These are phyloP conservation scores for Melanostoma mellinum DNA, from an alignment of 2,888 invertebrate genomes.

Conservation along the genomic window DNA sequence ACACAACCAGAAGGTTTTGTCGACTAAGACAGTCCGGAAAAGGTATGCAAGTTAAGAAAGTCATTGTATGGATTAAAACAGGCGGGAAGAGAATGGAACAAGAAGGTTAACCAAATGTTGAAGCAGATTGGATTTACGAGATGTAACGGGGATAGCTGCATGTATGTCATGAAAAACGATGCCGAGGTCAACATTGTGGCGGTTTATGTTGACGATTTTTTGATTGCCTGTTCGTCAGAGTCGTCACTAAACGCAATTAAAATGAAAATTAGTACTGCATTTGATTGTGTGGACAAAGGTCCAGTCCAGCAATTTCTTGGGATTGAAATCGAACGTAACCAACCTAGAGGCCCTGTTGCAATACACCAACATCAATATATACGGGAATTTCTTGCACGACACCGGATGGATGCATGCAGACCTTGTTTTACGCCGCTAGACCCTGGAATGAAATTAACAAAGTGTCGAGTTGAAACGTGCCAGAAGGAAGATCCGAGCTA, in stretches of 20 bases:
- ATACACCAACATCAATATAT: constrained; percentile 19
- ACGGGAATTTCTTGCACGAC: no score
- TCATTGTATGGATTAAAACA: constrained; percentile 19
- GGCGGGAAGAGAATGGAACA: constrained; percentile 29
- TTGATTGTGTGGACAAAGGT: no score
- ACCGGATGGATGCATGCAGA: no score
- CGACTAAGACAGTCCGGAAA: neutral
- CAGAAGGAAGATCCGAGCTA: no score
- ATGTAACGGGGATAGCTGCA: constrained; percentile 29
- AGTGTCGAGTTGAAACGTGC: no score
- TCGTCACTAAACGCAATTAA: no score
- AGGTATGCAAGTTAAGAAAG: neutral
- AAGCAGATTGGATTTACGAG: constrained; percentile 27
- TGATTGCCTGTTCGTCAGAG: no score
- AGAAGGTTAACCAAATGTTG: neutral
- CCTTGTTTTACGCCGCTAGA: no score
- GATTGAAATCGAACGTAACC: constrained; percentile 23
- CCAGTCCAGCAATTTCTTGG: constrained; percentile 37
- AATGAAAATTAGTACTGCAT: no score
- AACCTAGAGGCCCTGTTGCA: neutral
- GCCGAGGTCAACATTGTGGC: neutral
- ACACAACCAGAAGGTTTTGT: constrained; percentile 22
- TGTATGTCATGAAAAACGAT: constrained; percentile 22
- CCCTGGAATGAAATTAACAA: no score
- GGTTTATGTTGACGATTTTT: no score